These are phyloP conservation scores for Pithys albifrons DNA, from an alignment of 2,113 vertebrate genomes.

Conservation along the genomic window DNA sequence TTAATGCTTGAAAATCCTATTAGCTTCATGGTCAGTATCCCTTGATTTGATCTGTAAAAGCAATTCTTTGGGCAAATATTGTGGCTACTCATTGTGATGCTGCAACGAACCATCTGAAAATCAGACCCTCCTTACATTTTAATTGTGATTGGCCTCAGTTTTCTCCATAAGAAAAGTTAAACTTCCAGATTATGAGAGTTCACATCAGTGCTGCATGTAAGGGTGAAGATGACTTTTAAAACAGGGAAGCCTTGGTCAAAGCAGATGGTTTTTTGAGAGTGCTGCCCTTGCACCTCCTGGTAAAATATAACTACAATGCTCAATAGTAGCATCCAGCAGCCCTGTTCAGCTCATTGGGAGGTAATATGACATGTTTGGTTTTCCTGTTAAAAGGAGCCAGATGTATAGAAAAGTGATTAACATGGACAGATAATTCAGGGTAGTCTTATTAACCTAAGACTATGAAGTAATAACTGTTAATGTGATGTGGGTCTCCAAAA, in stretches of 20 bases:
- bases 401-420: background rate
- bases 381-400: background rate
- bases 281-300: background rate
- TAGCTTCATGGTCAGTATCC: background rate
- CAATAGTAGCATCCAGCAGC: background rate
- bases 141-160: background rate
- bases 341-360: background rate
- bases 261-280: accelerated
- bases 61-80: background rate
- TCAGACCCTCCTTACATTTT: background rate
- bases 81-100: background rate
- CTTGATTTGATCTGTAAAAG: constrained; percentile 15
- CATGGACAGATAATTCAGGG: background rate
- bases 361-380: background rate
- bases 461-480: background rate
- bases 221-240: background rate
- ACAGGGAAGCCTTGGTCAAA: background rate
- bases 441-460: background rate
- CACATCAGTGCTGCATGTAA: background rate
- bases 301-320: background rate
- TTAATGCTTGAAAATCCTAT: constrained; percentile 1
- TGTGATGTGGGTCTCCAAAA: background rate
- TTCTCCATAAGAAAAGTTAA: background rate
- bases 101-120: background rate
- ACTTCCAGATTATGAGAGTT: background rate